Evolutionary conservation across 2,797 vertebrate genomes (phyloP), one percentile per base, ranked within the genome.

Genomic region (Apodemus agrarius): DNA sequence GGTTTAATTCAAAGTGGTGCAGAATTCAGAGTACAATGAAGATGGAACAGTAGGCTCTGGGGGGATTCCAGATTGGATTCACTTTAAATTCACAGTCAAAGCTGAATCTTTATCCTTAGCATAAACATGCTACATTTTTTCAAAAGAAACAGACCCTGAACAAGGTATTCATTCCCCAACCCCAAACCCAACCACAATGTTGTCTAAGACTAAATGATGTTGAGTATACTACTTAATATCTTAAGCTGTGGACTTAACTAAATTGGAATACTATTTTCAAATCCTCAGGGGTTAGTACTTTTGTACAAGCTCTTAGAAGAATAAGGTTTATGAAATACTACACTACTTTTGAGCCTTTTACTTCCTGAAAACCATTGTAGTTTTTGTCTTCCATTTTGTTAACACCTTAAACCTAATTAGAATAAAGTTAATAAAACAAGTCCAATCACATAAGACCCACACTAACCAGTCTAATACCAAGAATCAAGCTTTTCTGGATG

Each of bases 341-440:
- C 2, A 54, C 46, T 63, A 67, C 29, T n/a, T 84, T 49, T 83
- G 81, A 93, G 82, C 22, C 16, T 78, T 89, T 52, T 34, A 49
- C 17, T 94, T 94, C 65, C 80, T 72, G 37, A 93, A 84, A 90
- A 83, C n/a, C 26, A 65, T 72, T 93, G 61, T 7, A 72, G 69
- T 31, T 52, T 76, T 54, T 75, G 90, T 87, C 88, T 34, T 52
- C 26, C 21, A 75, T 95, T 94, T 89, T 93, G 54, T 92, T 54
- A 93, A 16, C 29, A 88, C 49, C 83, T 5, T 76, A 96, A 94
- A 91, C 19, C 49, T 78, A 85, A 59, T 81, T 82, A 85, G 85
- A 94, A 90, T 63, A 75, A 94, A 86, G 40, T 37, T 19, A 83
- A 46, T 69, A 91, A 89, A 95, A 89, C 90, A 93, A 89, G n/a